phyloP scores from a whole-genome alignment of 2,888 invertebrate genomes.

The Ichneumoninae sp. region DNA sequence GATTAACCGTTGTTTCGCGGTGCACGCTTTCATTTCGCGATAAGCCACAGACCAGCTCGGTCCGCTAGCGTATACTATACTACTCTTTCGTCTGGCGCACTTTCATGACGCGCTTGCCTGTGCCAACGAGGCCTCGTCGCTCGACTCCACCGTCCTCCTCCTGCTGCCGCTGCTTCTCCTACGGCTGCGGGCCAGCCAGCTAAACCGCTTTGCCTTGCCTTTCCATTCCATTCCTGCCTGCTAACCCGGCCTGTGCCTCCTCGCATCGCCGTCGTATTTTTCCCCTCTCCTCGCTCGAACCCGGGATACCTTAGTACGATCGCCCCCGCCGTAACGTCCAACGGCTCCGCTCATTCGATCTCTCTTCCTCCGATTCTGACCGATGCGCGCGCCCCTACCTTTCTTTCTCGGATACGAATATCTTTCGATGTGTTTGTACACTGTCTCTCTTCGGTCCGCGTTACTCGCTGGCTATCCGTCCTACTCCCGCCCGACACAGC shows the following conservation, averaged over 20 bases:
- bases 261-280: slow-evolving; percentile 39
- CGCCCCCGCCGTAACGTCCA: slow-evolving; percentile 35
- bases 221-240: slow-evolving; percentile 64
- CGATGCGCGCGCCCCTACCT: slow-evolving; percentile 27
- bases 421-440: slow-evolving; percentile 3
- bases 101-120: slow-evolving; percentile 64
- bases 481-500: slow-evolving; percentile 33
- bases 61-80: slow-evolving; percentile 38
- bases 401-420: slow-evolving; percentile 13
- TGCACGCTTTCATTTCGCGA: slow-evolving; percentile 51
- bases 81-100: slow-evolving; percentile 58
- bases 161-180: slow-evolving; percentile 55
- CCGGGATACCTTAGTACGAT: slow-evolving; percentile 43
- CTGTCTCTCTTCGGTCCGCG: neutral
- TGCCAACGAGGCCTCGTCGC: slow-evolving; percentile 65
- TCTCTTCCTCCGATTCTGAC: slow-evolving; percentile 23
- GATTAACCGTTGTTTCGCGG: slow-evolving; percentile 15
- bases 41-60: slow-evolving; percentile 32
- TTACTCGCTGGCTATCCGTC: neutral
- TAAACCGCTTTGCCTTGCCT: slow-evolving; percentile 66
- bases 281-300: slow-evolving; percentile 16
- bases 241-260: slow-evolving; percentile 60
- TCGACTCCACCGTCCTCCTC: slow-evolving; percentile 61
- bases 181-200: slow-evolving; percentile 61
- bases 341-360: slow-evolving; percentile 16